Evolutionary conservation across 2,113 vertebrate species (phyloP), one percentile per base, ranked within the genome.

Genomic region (Eubucco bourcierii): DNA sequence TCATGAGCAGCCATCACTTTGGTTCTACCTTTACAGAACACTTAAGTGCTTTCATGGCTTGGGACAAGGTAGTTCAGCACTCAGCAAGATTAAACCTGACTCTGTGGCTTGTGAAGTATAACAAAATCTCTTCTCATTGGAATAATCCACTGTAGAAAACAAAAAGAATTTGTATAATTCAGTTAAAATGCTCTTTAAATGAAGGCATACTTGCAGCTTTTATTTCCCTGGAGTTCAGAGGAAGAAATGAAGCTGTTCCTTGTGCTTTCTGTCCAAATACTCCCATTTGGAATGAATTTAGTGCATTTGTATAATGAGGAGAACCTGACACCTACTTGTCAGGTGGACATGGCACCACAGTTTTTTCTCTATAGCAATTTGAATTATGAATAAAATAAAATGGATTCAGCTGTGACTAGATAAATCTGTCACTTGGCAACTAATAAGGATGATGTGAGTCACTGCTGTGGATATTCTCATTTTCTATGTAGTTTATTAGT

Each of bases 371-470:
- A 2, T 28, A 79, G 41, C 50, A 75, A 21, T 83, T 83, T 80
- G 60, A 85, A 33, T 93, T 59, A 56, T 25, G 52, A 68, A 41
- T 83, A 83, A 80, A 67, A 70, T 70, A 31, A 52, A 77, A 61
- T 73, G 37, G 81, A 87, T 89, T 96, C 74, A 85, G 68, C 81
- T 95, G 65, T 93, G 80, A 88, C 72, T 73, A 25, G 50, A 65
- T 95, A 78, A 91, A 90, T 65, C 74, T 91, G 90, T 87, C 78
- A 84, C 94, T 90, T 88, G 91, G 88, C 88, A 93, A 88, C 84
- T 91, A 65, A 55, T 28, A 12, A n/a, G 46, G 58, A 68, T 52
- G 1, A 9, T 71, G 55, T 83, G 88, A 94, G 41, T 90, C 65
- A 52, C 33, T 81, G 37, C 78, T 91, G 61, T 60, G 83, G 67